These are phyloP conservation scores for Bombus affinis DNA, from an alignment of 1,140 invertebrate species.

Conservation along the genomic window DNA sequence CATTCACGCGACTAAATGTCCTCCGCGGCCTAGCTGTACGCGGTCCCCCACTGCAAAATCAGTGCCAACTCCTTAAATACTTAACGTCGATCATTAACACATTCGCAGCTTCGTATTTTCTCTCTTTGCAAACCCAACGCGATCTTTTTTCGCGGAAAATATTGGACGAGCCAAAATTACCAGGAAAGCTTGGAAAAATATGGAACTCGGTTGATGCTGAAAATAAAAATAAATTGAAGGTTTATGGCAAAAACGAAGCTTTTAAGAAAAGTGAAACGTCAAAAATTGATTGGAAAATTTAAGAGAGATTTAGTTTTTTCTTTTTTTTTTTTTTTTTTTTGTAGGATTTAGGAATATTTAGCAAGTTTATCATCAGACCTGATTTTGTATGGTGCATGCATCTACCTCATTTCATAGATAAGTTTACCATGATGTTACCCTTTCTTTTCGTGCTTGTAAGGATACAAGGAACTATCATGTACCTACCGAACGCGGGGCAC, in stretches of 20 bases:
- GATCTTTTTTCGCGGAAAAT: background rate
- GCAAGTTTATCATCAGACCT: too few relatives aligned
- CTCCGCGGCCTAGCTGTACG: conserved; percentile 15
- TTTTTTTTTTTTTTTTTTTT: background rate
- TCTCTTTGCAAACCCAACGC: background rate
- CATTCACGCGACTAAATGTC: conserved; percentile 56
- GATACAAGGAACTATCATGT: conserved; percentile 24
- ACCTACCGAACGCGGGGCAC: conserved; percentile 14
- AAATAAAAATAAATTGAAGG: background rate
- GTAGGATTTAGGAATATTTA: background rate
- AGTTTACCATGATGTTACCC: background rate
- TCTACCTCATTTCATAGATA: background rate
- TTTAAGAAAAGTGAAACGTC: background rate
- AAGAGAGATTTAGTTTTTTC: background rate
- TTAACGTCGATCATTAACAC: background rate
- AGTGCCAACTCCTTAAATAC: background rate
- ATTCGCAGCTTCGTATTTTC: background rate
- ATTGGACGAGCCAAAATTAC: background rate
- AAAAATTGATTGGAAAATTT: background rate
- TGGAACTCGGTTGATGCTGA: background rate
- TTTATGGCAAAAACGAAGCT: background rate
- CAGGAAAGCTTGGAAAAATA: background rate
- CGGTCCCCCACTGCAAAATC: conserved; percentile 1
- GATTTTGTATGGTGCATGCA: background rate
- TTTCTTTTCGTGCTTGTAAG: background rate